Evolutionary conservation across 2,113 vertebrate species (phyloP), one percentile per base, ranked within the genome.

Genomic region (Clarias macrocephalus): DNA sequence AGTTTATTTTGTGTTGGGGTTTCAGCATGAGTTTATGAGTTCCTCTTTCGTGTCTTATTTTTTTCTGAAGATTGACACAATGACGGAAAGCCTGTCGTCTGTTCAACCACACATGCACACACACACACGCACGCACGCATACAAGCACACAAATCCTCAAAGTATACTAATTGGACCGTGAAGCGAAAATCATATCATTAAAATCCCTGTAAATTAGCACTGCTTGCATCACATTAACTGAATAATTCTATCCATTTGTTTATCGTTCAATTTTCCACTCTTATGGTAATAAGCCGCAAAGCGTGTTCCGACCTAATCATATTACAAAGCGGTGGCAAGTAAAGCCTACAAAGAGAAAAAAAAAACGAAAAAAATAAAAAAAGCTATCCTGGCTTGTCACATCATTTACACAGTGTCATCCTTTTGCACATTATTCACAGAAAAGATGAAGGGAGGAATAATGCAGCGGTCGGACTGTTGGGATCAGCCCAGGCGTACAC

Each of bases 401-500:
- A 92, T 94, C 94, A 93, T 93, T 94, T 93, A 90, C 88, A 92
- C 84, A 82, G 87, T 90, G 88, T 72, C 85, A 88, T 80, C 83
- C 63, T 87, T 79, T 85, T 85, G 88, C 85, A 85, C 72, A 25
- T 65, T 77, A 62, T 81, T 81, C 57, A 86, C 81, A 86, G 83
- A 82, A 88, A 66, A 85, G 76, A 76, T 76, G 66, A 66, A 62
- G 79, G 62, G 48, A 70, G 82, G n/a, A 63, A 85, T 63, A 87
- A 90, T 59, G 56, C 28, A 75, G 75, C 2, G 66, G 79, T 54
- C n/a, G 79, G 75, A 60, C n/a, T 68, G 76, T 83, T 85, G 80
- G 84, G 77, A 84, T 81, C 83, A 62, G 54, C 82, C 79, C 86
- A 88, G 85, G 76, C 85, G 23, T 90, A 88, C 86, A 89, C 83